phyloP scores from a whole-genome alignment of 2,888 invertebrate species.

The Cryptophagus acutangulus region DNA sequence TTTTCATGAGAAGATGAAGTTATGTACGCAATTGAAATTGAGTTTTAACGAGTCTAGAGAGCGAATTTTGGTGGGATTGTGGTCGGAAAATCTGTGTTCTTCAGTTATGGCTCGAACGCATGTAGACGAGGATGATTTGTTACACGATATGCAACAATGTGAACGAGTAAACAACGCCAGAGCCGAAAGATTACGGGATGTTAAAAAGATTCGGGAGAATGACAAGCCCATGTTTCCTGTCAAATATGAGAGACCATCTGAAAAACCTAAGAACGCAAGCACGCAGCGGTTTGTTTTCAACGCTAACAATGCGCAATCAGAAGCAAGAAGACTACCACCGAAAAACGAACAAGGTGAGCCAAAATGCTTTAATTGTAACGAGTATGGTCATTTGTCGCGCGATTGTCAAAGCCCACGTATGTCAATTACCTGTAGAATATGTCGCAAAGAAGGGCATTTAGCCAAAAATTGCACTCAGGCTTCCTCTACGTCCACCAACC shows the following conservation, averaged over 20 bases:
- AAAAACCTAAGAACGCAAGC: not conserved
- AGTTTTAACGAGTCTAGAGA: conserved; percentile 9
- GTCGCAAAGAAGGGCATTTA: not conserved
- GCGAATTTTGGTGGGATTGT: conserved; percentile 15
- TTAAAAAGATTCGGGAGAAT: too few species aligned
- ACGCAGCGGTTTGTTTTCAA: too few species aligned
- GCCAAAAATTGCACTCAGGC: not conserved
- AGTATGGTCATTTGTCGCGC: conserved; percentile 8
- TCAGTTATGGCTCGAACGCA: conserved; percentile 9
- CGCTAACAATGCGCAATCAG: not conserved
- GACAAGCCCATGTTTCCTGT: too few species aligned
- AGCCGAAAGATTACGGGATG: not conserved
- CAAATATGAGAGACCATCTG: not conserved
- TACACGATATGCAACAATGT: conserved; percentile 1
- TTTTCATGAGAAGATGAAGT: conserved; percentile 11
- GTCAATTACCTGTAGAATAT: not conserved
- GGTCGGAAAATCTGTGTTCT: conserved; percentile 6
- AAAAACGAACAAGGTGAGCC: conserved; percentile 6
- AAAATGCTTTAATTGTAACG: conserved; percentile 9
- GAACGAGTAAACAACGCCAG: not conserved
- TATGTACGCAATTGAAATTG: conserved; percentile 9
- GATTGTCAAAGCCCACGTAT: conserved; percentile 5
- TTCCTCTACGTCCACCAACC: not conserved
- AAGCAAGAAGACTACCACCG: not conserved
- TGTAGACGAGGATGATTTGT: conserved; percentile 5